Conservation (phyloP, 2,888 invertebrate genomes). For the Carpatolechia fugitivella region DNA sequence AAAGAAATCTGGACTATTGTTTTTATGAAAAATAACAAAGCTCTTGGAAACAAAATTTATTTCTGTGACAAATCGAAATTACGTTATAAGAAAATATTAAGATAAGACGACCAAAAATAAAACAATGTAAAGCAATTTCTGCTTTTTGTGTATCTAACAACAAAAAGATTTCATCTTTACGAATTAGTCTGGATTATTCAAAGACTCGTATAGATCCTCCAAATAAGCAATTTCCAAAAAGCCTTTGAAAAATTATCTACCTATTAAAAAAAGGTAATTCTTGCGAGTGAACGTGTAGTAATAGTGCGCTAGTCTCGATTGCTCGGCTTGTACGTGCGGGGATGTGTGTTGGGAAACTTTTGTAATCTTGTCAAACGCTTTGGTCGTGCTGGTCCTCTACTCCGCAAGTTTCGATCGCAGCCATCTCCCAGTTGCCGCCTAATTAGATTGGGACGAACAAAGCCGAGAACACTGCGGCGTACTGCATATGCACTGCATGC, state of each 20-base stretch:
- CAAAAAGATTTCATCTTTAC: conserved; percentile 52
- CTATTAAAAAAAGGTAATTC: conserved; percentile 2
- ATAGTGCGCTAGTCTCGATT: background rate
- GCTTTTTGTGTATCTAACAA: conserved; percentile 45
- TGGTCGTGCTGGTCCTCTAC: conserved; percentile 34
- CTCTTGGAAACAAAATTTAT: conserved; percentile 19
- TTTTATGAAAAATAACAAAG: background rate
- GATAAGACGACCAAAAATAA: conserved; percentile 41
- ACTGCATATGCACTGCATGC: conserved; percentile 34
- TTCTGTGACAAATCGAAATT: conserved; percentile 29
- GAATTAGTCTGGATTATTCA: conserved; percentile 43
- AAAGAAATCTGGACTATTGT: background rate
- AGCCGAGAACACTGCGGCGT: conserved; percentile 28
- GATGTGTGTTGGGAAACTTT: conserved; percentile 46
- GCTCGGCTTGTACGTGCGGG: conserved; percentile 10
- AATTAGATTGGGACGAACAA: conserved; percentile 58
- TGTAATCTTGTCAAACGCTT: conserved; percentile 53
- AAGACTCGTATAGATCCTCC: conserved; percentile 37
- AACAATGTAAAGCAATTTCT: conserved; percentile 46
- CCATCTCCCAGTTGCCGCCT: conserved; percentile 52
- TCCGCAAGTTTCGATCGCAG: conserved; percentile 57
- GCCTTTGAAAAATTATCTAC: conserved; percentile 20
- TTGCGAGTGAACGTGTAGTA: background rate
- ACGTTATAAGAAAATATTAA: conserved; percentile 34
- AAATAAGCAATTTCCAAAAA: conserved; percentile 44